Percentiles rank a stretch among this genome's conserved stretches.
Evolutionary conservation across 2,797 vertebrate genomes (phyloP).

Genomic region (Gymnopithys bicolor): DNA sequence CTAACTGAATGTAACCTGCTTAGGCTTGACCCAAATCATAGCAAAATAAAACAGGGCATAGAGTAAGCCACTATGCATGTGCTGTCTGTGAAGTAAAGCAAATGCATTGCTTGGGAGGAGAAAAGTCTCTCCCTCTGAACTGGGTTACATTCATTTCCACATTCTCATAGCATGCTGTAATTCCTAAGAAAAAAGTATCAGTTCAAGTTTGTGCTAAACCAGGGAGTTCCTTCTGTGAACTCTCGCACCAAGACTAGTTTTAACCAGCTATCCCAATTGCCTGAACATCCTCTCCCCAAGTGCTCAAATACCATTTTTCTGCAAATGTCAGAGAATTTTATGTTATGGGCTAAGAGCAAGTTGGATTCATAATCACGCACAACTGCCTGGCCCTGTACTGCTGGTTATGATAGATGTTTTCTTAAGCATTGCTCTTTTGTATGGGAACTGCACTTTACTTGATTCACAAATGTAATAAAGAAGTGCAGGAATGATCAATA

Average conservation of each 20-base stretch:
- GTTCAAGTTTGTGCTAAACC: not conserved
- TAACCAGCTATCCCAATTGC: not conserved
- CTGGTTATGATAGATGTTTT: not conserved
- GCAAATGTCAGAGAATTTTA: not conserved
- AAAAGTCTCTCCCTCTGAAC: not conserved
- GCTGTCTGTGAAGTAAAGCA: not conserved
- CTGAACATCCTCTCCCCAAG: not conserved
- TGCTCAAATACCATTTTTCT: not conserved
- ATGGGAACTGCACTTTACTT: not conserved
- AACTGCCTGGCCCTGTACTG: not conserved
- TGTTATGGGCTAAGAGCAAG: not conserved
- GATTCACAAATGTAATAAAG: slow-evolving; percentile 16
- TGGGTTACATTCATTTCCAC: not conserved
- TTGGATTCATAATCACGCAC: not conserved
- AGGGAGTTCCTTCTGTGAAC: not conserved
- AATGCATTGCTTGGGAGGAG: not conserved
- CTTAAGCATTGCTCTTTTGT: not conserved
- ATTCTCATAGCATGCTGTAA: not conserved
- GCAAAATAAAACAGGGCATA: not conserved
- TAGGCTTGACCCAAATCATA: not conserved
- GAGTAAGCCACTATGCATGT: not conserved
- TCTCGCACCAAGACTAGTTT: not conserved
- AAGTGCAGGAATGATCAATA: slow-evolving; percentile 37
- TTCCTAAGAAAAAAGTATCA: slow-evolving; percentile 14
- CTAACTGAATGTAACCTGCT: not conserved